Evolutionary conservation across 2,888 invertebrate species (phyloP), one percentile per base, ranked within the genome.

Genomic region (Venusia cambrica): DNA sequence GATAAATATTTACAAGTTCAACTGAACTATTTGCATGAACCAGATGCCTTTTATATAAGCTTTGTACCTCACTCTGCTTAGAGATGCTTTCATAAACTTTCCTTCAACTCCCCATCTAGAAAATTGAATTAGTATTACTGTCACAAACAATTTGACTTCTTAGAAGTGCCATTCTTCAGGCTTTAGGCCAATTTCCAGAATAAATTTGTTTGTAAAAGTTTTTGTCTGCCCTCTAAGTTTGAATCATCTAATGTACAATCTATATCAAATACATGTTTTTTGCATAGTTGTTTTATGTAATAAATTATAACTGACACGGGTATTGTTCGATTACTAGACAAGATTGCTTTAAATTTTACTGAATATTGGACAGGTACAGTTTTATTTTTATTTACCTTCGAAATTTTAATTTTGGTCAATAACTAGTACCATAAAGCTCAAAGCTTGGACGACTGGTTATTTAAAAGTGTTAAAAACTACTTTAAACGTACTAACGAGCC

Each of bases 71-170:
- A 16, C 5, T 8, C 8, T n/a, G 28, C 28, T 29, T 4, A 8
- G 24, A 1, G 33, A 54, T 48, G 37, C 21, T 41, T 26, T 42
- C 28, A 31, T 5, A 41, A 29, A 34, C 32, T 28, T 37, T 3
- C 39, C 39, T 22, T 7, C 35, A 39, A 27, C 34, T 43, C 22
- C 43, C 29, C 38, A 42, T 46, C 44, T 36, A 16, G 35, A 39
- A 43, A 42, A 44, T 20, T 27, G 22, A 39, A 28, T 44, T 41
- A 39, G 33, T 20, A 30, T 31, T 28, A 30, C 8, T 31, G 10
- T 16, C 21, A 27, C 14, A 7, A 12, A n/a, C 21, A 24, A 22
- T 18, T 24, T 19, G 6, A 32, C 27, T 28, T 28, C 17, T 5
- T 1, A 9, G 27, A 29, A 28, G 28, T 28, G 11, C 16, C 18